phyloP scores from a whole-genome alignment of 2,797 vertebrate species.

The Enteromius unitaeniatus region DNA sequence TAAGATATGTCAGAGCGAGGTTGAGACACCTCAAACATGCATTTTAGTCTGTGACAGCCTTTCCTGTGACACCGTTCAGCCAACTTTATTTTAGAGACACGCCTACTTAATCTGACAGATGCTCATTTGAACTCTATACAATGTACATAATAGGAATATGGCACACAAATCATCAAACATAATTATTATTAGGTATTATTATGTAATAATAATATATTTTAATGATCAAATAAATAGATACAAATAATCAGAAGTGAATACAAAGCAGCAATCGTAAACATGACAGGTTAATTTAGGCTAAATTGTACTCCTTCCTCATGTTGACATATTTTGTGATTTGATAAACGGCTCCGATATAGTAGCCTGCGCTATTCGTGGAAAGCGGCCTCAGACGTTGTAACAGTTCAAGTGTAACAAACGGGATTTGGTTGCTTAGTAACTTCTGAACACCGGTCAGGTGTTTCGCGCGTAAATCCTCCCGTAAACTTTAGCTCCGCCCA shows the following conservation, averaged over 20 bases:
- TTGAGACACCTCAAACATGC: background rate
- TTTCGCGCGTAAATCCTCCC: slow-evolving; percentile 41
- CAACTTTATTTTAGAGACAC: background rate
- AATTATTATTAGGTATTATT: background rate
- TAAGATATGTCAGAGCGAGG: background rate
- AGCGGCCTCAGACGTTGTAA: background rate
- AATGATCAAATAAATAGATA: background rate
- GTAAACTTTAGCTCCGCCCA: slow-evolving; percentile 62
- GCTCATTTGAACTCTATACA: background rate
- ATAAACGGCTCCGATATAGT: background rate
- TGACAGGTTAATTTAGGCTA: background rate
- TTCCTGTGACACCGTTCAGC: background rate
- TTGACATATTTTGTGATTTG: background rate
- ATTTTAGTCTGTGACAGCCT: background rate
- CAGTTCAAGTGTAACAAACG: background rate
- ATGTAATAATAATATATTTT: background rate
- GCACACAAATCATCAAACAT: background rate
- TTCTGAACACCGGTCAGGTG: slow-evolving; percentile 28
- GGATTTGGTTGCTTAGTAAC: slow-evolving; percentile 19
- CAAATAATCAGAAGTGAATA: background rate
- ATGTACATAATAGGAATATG: background rate
- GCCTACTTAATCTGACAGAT: background rate
- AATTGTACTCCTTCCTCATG: background rate
- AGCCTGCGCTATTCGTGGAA: background rate
- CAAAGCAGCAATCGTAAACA: background rate